Conservation (phyloP, 1,140 invertebrate genomes). For the Tetraneura akinire region DNA sequence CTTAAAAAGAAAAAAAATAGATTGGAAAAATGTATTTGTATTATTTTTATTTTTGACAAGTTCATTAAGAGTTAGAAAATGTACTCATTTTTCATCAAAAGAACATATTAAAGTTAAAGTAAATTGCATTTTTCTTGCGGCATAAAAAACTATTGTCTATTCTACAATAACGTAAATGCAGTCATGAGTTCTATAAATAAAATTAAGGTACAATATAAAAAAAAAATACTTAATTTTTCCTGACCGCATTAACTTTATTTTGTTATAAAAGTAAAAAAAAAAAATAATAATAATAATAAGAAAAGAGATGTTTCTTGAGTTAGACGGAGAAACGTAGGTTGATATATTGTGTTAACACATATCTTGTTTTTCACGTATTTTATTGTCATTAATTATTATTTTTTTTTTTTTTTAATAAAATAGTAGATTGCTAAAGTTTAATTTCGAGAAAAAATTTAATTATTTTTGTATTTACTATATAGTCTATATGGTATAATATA, state of each 20-base stretch:
- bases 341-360: not conserved
- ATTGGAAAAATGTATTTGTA: not conserved
- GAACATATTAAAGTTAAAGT: not conserved
- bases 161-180: not conserved
- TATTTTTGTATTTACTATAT: not conserved
- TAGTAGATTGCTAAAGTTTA: slow-evolving; percentile 21
- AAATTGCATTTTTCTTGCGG: not conserved
- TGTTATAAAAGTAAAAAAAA: slow-evolving; percentile 10
- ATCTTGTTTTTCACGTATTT: slow-evolving; percentile 6
- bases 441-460: slow-evolving; percentile 1
- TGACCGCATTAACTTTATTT: not conserved
- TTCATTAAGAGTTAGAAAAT: not conserved
- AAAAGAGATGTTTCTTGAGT: no score
- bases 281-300: no score
- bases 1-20: not conserved
- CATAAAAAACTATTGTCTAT: not conserved
- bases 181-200: not conserved
- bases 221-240: no score
- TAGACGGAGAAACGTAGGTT: not conserved
- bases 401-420: not conserved
- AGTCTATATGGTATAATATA: no score
- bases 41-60: not conserved
- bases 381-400: not conserved
- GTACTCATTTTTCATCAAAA: no score
- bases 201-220: no score